Evolutionary conservation across 2,888 invertebrate species (phyloP).

Genomic region (Dastarcus helophoroides): DNA sequence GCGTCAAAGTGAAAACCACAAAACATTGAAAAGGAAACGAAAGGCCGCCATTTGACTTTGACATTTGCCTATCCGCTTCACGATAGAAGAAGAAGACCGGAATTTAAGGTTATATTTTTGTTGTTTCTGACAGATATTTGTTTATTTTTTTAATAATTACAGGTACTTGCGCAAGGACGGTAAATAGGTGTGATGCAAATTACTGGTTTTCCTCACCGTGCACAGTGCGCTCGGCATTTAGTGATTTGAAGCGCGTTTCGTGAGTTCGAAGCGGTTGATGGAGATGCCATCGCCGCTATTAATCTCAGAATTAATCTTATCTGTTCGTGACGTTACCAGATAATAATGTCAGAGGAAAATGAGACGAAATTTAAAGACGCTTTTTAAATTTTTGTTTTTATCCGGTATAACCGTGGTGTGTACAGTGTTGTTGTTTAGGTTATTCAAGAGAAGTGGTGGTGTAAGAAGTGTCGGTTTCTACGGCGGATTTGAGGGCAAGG

Average conservation of each 20-base stretch:
- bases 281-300: not conserved
- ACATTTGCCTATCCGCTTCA: too few species aligned
- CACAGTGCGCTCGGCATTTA: too few species aligned
- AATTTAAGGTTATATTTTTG: too few species aligned
- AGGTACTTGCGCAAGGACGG: too few species aligned
- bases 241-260: too few species aligned
- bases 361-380: conserved; percentile 32
- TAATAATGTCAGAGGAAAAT: conserved; percentile 19
- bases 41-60: too few species aligned
- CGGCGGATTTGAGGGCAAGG: conserved; percentile 6
- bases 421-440: conserved; percentile 31
- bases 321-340: not conserved
- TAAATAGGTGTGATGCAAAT: not conserved
- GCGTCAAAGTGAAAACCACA: too few species aligned
- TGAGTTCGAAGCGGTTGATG: not conserved
- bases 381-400: conserved; percentile 31
- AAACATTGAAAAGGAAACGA: too few species aligned
- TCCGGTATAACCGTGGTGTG: conserved; percentile 30
- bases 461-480: conserved; percentile 5
- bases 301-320: not conserved
- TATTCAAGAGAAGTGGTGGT: conserved; percentile 19
- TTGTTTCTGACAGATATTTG: too few species aligned
- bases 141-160: too few species aligned
- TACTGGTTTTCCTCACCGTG: too few species aligned
- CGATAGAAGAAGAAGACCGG: too few species aligned